phyloP scores from a whole-genome alignment of 2,113 vertebrate genomes.

The Synchiropus splendidus region DNA sequence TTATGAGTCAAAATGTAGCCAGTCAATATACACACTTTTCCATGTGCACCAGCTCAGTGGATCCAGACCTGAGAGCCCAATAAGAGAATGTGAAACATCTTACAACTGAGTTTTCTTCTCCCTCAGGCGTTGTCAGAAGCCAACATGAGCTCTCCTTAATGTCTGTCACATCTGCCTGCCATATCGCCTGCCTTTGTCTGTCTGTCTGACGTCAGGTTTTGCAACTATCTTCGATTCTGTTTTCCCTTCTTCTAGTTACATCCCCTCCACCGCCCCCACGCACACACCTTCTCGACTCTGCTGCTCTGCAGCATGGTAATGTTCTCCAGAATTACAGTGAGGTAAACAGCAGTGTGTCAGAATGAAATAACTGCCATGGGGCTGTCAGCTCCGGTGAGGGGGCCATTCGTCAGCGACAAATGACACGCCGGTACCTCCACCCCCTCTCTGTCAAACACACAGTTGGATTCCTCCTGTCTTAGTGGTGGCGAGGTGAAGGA shows the following conservation, averaged over 20 bases:
- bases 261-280: neutral
- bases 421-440: slow-evolving; percentile 34
- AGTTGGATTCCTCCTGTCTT: slow-evolving; percentile 45
- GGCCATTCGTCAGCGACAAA: slow-evolving; percentile 55
- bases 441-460: slow-evolving; percentile 24
- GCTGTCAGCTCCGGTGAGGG: slow-evolving; percentile 46
- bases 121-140: slow-evolving; percentile 47
- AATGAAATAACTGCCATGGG: slow-evolving; percentile 53
- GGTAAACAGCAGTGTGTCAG: slow-evolving; percentile 56
- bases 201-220: slow-evolving; percentile 1
- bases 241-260: neutral
- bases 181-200: slow-evolving; percentile 34
- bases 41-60: slow-evolving; percentile 40
- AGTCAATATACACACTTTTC: slow-evolving; percentile 37
- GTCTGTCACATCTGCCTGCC: slow-evolving; percentile 47
- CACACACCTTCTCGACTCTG: slow-evolving; percentile 12
- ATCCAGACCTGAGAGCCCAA: slow-evolving; percentile 44
- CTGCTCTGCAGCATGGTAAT: slow-evolving; percentile 36
- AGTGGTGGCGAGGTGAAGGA: slow-evolving; percentile 61
- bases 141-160: slow-evolving; percentile 47
- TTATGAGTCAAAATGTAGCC: too few relatives aligned
- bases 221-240: neutral
- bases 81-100: slow-evolving; percentile 35
- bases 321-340: slow-evolving; percentile 56
- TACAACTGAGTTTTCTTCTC: slow-evolving; percentile 30